A percentile compares a stretch with the other conserved stretches of the same genome.
Evolutionary conservation across 2,113 vertebrate genomes (phyloP).

Genomic region (Misgurnus anguillicaudatus): DNA sequence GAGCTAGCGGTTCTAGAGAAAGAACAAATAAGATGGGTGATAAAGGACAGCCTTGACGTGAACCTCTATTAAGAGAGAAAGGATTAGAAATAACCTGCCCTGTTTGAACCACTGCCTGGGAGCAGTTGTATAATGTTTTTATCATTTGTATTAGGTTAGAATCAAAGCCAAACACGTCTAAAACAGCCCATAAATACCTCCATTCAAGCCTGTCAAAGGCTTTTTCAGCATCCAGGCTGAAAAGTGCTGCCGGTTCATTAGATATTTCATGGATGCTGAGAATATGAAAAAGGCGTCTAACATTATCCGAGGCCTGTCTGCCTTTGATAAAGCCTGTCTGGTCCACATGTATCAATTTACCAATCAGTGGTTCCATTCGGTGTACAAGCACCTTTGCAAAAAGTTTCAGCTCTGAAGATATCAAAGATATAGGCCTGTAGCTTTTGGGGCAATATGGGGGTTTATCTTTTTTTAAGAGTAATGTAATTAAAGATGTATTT

Average conservation of each 20-base stretch:
- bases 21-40: no score
- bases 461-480: conserved; percentile 1
- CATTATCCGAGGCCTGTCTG: neutral
- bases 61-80: no score
- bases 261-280: neutral
- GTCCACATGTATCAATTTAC: neutral
- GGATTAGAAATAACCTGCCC: no score
- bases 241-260: neutral
- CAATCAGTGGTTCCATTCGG: neutral
- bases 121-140: no score
- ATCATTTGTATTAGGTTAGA: neutral
- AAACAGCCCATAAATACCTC: neutral
- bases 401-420: neutral
- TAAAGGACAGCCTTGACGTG: no score
- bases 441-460: neutral
- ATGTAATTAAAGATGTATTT: neutral
- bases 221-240: neutral
- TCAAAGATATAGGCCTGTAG: neutral
- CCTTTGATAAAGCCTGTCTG: neutral
- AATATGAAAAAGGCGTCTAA: neutral
- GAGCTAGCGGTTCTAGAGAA: no score
- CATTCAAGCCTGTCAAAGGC: conserved; percentile 4
- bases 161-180: neutral
- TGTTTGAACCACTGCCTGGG: no score
- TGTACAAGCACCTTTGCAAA: neutral